phyloP scores from a whole-genome alignment of 2,797 vertebrate species.

The Notoglanidium macrostoma region DNA sequence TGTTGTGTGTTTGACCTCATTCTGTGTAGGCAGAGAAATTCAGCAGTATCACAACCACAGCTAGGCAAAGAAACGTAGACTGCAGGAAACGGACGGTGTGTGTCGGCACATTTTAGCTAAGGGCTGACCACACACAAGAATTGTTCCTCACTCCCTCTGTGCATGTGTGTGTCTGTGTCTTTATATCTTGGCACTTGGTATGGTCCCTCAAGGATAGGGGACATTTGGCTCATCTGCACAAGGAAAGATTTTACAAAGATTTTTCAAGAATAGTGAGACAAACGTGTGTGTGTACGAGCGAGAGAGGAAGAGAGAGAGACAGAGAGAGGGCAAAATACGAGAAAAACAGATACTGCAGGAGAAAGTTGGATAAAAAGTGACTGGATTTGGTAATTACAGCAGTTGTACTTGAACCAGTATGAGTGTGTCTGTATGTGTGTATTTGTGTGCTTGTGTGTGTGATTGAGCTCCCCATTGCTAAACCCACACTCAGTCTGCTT shows the following conservation, averaged over 20 bases:
- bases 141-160: conserved; percentile 14
- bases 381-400: conserved; percentile 13
- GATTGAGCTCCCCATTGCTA: conserved; percentile 10
- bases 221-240: not conserved
- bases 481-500: conserved; percentile 31
- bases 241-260: not conserved
- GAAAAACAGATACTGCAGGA: not conserved
- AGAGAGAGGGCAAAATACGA: not conserved
- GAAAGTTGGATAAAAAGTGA: not conserved
- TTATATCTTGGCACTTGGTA: not conserved
- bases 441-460: conserved; percentile 13
- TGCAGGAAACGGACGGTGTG: conserved; percentile 30
- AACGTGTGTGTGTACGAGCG: conserved; percentile 26
- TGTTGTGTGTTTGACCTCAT: too few species aligned
- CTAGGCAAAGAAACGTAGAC: conserved; percentile 45
- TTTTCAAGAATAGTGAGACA: not conserved
- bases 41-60: conserved; percentile 18
- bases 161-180: conserved; percentile 35
- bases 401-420: conserved; percentile 2
- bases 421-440: not conserved
- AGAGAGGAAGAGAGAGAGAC: not conserved
- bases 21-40: not conserved
- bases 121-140: conserved; percentile 1
- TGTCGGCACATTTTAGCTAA: conserved; percentile 16
- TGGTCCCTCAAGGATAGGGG: too few species aligned